Conservation (phyloP, 2,888 invertebrate species). For the Glyphotaelius pellucidus region DNA sequence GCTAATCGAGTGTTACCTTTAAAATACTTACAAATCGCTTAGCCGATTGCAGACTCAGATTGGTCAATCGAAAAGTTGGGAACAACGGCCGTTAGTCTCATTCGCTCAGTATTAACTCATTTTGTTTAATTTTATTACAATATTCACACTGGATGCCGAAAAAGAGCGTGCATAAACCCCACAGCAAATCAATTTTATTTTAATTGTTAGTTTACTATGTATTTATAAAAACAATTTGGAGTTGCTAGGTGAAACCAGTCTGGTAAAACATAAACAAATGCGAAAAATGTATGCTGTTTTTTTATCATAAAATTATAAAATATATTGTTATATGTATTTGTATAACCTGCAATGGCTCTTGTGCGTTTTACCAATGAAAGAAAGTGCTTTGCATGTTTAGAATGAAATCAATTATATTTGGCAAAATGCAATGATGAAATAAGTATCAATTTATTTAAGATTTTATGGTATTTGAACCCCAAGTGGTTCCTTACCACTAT, state of each 20-base stretch:
- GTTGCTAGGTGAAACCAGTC: neutral
- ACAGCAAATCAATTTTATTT: neutral
- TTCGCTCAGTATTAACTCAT: neutral
- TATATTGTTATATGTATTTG: neutral
- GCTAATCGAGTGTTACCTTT: too few species aligned
- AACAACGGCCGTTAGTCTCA: too few species aligned
- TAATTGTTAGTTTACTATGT: neutral
- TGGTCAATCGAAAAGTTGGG: too few species aligned
- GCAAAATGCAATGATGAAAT: neutral
- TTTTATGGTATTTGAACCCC: neutral
- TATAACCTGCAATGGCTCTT: neutral
- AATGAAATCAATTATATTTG: neutral
- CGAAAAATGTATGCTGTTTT: neutral
- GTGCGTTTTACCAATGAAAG: neutral
- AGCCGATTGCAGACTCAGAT: too few species aligned
- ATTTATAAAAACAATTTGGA: neutral
- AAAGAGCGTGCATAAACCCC: neutral
- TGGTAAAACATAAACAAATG: neutral
- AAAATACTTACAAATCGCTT: too few species aligned
- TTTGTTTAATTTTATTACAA: neutral
- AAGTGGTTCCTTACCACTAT: neutral
- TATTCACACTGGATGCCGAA: neutral
- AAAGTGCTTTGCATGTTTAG: constrained; percentile 2
- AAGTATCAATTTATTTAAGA: neutral
- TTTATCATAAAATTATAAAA: neutral